Conservation (phyloP, 2,888 invertebrate species). For the Zeuzera pyrina region DNA sequence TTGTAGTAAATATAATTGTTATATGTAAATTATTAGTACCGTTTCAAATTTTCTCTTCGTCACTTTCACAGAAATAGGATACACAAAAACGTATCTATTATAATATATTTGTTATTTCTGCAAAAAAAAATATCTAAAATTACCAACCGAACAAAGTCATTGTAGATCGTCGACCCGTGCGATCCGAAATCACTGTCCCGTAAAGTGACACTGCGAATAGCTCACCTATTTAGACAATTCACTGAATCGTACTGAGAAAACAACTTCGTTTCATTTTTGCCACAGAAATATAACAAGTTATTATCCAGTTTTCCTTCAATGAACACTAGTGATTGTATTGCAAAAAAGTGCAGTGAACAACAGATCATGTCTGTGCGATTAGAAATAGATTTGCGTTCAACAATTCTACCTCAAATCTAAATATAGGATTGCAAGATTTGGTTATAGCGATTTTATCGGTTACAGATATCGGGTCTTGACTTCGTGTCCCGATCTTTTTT, state of each 20-base stretch:
- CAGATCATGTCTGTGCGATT: slow-evolving; percentile 1
- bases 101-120: too few species aligned
- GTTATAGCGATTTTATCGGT: too few species aligned
- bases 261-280: slow-evolving; percentile 8
- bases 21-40: too few species aligned
- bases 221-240: slow-evolving; percentile 7
- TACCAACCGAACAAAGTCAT: slow-evolving; percentile 8
- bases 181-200: slow-evolving; percentile 14
- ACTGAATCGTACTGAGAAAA: slow-evolving; percentile 1
- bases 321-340: slow-evolving; percentile 8
- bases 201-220: slow-evolving; percentile 11
- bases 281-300: slow-evolving; percentile 8
- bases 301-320: slow-evolving; percentile 5
- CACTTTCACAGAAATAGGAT: too few species aligned
- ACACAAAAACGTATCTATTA: too few species aligned
- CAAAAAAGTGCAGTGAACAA: slow-evolving; percentile 8
- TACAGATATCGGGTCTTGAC: too few species aligned
- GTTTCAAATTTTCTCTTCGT: too few species aligned
- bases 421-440: too few species aligned
- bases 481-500: too few species aligned
- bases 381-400: slow-evolving; percentile 2
- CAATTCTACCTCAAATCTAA: too few species aligned
- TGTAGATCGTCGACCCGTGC: slow-evolving; percentile 10
- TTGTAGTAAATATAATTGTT: too few species aligned
- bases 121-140: slow-evolving; percentile 8